A percentile compares a stretch with the other conserved stretches of the same genome.
Evolutionary conservation across 2,888 invertebrate genomes (phyloP).

Genomic region (Cecidostiba fungosa): DNA sequence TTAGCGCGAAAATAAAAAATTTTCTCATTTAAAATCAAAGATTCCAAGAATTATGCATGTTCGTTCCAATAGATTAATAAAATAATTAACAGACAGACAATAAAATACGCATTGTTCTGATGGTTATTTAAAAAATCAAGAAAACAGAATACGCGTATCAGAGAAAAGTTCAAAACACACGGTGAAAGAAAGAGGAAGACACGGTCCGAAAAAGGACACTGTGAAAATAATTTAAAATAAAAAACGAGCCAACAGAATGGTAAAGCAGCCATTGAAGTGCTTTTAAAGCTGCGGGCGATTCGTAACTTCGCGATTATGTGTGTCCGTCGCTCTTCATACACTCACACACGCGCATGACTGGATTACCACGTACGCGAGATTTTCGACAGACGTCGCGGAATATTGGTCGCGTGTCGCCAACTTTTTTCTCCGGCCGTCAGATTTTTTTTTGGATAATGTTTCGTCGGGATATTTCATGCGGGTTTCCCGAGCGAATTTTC

Average conservation of each 20-base stretch:
- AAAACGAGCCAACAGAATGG: background rate
- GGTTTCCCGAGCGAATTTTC: background rate
- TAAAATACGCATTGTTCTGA: too few species aligned
- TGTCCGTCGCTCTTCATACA: background rate
- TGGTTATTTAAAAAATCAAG: too few species aligned
- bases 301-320: slow-evolving; percentile 50
- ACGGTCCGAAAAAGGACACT: background rate
- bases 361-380: background rate
- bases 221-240: slow-evolving; percentile 9
- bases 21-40: too few species aligned
- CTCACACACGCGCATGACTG: background rate
- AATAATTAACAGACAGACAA: too few species aligned
- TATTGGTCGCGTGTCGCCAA: background rate
- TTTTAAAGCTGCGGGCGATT: slow-evolving; percentile 58
- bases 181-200: background rate
- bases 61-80: too few species aligned
- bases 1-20: too few species aligned
- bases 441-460: slow-evolving; percentile 3
- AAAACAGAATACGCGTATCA: too few species aligned
- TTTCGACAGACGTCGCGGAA: background rate
- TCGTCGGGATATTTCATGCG: background rate
- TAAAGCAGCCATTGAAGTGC: slow-evolving; percentile 46
- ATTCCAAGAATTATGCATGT: too few species aligned
- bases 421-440: background rate
- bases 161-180: too few species aligned